Base-by-base conservation (phyloP, 2,888 invertebrate genomes). In the Agrenia bidenticulata region DNA sequence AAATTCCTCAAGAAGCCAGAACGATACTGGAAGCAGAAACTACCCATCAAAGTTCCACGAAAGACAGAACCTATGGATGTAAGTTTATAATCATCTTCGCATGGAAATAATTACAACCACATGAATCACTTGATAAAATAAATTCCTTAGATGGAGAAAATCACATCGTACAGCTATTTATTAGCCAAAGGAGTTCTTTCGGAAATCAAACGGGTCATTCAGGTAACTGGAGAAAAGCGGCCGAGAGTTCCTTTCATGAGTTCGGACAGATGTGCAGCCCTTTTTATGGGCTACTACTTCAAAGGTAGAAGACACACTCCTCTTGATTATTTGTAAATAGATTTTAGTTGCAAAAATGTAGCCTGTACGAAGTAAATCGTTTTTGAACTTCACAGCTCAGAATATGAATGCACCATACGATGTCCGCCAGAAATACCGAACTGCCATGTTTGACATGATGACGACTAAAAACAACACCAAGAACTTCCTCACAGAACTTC, bases 221-320 rank as follows among this genome's bases (percentile, higher is more conserved):
- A 64, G 21, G 19, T 69, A 9, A 53, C 70, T 32, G 70, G 64
- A 1, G 63, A 66, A 37, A 63, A 64, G 41, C 45, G 73, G 53
- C 73, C 73, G 1, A 61, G 65, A 17, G 66, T 61, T 19, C 73
- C 70, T 4, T 73, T 73, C 32, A 64, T 70, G 65, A 64, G 53
- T 53, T 19, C 58, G 7, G 70, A 66, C 15, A 64, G 63, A 42
- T 68, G 67, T 26, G 66, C 63, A 1, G 61, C 66, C 2, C 45
- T 73, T 9, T 73, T 66, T 57, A 66, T 73, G 70, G 73, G 68
- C 17, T 70, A 73, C 58, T 69, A 67, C 51, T 54, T 73, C 11
- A 72, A 72, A 67, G 63, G 72, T 72, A 67, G 39, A 1, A 24
- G 13, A 5, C n/a, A 15, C 5, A 45, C 15, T 45, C 45, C 5